These are phyloP conservation scores for Notolepis coatsorum DNA, from an alignment of 2,797 vertebrate genomes.

Conservation along the genomic window DNA sequence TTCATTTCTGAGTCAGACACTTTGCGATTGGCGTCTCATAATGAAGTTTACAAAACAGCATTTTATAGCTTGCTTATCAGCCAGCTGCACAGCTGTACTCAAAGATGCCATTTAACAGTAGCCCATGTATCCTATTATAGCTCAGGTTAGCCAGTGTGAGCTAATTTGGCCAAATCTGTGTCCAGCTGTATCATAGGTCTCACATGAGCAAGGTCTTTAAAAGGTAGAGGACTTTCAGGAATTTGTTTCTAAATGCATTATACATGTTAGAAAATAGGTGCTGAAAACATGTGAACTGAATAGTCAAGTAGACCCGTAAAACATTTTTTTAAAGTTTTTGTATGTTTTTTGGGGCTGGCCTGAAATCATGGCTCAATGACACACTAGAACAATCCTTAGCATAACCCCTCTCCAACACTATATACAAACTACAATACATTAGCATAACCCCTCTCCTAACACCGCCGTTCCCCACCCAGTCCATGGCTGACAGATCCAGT, in stretches of 20 bases:
- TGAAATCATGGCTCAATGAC: too few species aligned
- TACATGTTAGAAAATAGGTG: too few species aligned
- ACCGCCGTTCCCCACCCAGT: too few species aligned
- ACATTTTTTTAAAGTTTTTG: too few species aligned
- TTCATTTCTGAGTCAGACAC: constrained; percentile 62
- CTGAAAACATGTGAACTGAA: too few species aligned
- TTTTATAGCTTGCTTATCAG: constrained; percentile 45
- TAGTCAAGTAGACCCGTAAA: too few species aligned
- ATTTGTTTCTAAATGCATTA: background rate
- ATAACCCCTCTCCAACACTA: too few species aligned
- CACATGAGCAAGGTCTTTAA: background rate
- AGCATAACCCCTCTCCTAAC: too few species aligned
- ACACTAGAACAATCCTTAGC: too few species aligned
- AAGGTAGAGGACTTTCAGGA: background rate
- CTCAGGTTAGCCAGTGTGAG: constrained; percentile 39
- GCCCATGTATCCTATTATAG: constrained; percentile 28
- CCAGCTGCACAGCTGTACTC: constrained; percentile 60
- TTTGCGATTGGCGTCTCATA: constrained; percentile 61
- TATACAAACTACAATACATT: too few species aligned
- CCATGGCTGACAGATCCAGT: too few species aligned
- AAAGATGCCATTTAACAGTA: constrained; percentile 54
- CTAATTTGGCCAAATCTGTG: background rate
- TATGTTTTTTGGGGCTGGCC: too few species aligned
- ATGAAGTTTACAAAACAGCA: constrained; percentile 66
- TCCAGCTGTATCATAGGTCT: background rate